Conservation (phyloP, 2,888 invertebrate genomes). For the Cataglyphis rosenhaueri region DNA sequence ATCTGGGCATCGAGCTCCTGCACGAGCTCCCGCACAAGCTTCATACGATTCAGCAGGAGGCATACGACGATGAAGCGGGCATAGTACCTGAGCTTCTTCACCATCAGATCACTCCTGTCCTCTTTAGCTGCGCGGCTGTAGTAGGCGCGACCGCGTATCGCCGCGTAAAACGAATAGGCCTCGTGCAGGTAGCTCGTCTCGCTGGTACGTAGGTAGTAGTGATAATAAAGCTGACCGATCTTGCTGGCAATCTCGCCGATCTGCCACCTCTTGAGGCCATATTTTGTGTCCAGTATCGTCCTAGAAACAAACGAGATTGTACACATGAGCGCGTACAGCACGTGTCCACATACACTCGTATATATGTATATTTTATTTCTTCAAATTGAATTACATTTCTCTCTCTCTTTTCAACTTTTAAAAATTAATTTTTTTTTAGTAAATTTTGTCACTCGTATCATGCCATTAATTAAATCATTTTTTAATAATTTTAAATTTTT, state of each 20-base stretch:
- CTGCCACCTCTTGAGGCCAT: constrained; percentile 98
- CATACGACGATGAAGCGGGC: constrained; percentile 98
- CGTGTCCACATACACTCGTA: constrained; percentile 41
- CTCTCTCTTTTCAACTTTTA: background rate
- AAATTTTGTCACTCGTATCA: background rate
- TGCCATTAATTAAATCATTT: background rate
- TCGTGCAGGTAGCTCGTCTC: constrained; percentile 98
- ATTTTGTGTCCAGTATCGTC: constrained; percentile 95
- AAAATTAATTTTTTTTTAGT: background rate
- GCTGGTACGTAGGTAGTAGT: constrained; percentile 98
- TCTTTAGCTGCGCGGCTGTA: constrained; percentile 97
- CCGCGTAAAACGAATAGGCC: constrained; percentile 98
- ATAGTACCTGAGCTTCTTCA: constrained; percentile 97
- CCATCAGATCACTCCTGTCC: constrained; percentile 97
- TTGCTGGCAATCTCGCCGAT: constrained; percentile 99
- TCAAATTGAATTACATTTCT: background rate
- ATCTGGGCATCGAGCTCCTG: constrained; percentile 97
- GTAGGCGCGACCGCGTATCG: constrained; percentile 96
- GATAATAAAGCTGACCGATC: constrained; percentile 99
- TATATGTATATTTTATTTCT: background rate
- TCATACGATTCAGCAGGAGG: constrained; percentile 96
- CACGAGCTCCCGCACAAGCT: constrained; percentile 95
- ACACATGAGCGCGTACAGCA: constrained; percentile 40
- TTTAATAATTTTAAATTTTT: background rate
- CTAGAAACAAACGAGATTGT: constrained; percentile 82